Conservation (phyloP, 2,113 vertebrate genomes). For the Castor canadensis region DNA sequence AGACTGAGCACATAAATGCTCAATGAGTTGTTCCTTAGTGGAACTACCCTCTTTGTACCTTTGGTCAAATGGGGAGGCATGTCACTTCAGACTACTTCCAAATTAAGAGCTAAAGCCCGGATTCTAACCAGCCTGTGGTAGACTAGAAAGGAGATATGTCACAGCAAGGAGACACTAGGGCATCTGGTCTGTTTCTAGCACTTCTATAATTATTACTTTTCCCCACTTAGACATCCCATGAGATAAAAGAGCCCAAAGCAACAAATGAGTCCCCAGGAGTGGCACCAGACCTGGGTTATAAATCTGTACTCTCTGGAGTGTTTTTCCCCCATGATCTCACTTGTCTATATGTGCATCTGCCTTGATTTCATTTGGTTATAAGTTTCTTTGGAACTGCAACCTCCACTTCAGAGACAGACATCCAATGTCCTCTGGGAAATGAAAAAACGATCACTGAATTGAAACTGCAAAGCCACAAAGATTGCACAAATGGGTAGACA, state of each 20-base stretch:
- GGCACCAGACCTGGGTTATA: neutral
- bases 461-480: neutral
- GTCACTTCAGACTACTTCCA: neutral
- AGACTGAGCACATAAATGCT: too few species aligned
- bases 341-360: neutral
- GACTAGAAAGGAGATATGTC: neutral
- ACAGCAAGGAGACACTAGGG: neutral
- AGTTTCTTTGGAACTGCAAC: neutral
- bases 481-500: neutral
- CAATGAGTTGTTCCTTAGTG: neutral
- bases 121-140: neutral
- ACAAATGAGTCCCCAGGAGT: neutral
- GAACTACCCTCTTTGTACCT: neutral
- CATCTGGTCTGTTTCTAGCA: neutral
- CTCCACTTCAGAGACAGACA: neutral
- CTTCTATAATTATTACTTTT: neutral
- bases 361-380: neutral
- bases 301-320: neutral
- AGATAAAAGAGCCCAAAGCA: neutral
- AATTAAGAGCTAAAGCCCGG: neutral
- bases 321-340: neutral
- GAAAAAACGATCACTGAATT: neutral
- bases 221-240: neutral
- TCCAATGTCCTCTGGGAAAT: neutral
- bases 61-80: accelerated